These are phyloP conservation scores for Eristalis intricaria DNA, from an alignment of 2,888 invertebrate genomes.

Conservation along the genomic window DNA sequence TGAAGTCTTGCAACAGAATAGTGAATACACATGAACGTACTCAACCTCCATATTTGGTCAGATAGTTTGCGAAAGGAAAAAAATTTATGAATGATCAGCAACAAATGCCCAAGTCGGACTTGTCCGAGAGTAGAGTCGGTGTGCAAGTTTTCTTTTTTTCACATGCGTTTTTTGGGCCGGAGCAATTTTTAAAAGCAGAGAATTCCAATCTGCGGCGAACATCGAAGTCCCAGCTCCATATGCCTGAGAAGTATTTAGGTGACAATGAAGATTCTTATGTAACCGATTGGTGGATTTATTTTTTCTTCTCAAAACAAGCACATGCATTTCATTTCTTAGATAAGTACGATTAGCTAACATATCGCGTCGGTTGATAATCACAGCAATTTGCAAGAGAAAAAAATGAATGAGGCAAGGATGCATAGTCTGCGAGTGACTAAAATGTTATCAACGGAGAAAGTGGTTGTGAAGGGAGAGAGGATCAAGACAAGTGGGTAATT, in stretches of 20 bases:
- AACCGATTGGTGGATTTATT: neutral
- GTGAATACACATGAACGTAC: constrained; percentile 40
- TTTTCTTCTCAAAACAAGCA: no score
- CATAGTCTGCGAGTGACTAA: neutral
- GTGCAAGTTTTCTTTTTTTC: neutral
- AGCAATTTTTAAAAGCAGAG: neutral
- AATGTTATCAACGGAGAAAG: neutral
- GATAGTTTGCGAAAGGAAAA: constrained; percentile 36
- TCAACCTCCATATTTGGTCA: constrained; percentile 46
- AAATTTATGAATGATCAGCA: constrained; percentile 42
- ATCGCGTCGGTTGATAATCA: neutral
- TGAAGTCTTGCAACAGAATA: constrained; percentile 18
- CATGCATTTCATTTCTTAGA: neutral
- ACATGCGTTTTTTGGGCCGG: neutral
- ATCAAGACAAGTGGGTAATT: constrained; percentile 42
- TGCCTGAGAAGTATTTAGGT: neutral
- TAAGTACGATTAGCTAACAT: neutral
- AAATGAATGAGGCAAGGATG: neutral
- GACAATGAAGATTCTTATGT: neutral
- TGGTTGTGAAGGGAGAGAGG: neutral
- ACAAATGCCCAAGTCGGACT: constrained; percentile 33
- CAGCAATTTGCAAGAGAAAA: neutral
- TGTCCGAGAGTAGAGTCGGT: constrained; percentile 7
- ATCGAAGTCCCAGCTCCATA: neutral
- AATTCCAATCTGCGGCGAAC: neutral